Evolutionary conservation across 2,888 invertebrate species (phyloP).

Genomic region (Drosophila yooni): DNA sequence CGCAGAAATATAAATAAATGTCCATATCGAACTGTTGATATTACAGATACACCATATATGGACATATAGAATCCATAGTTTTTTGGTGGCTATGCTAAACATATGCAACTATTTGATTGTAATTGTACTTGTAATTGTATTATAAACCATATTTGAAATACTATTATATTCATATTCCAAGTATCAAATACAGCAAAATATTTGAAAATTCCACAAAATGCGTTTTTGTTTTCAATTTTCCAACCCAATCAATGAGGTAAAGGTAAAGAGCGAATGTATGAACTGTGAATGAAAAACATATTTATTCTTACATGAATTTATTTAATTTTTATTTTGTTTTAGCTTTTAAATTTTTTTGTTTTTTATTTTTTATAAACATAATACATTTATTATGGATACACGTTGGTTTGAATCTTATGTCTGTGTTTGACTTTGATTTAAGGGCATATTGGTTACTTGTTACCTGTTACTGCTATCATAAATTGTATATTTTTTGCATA

Average conservation of each 20-base stretch:
- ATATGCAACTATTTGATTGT: slow-evolving; percentile 70
- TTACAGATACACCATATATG: slow-evolving; percentile 31
- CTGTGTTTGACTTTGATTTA: slow-evolving; percentile 71
- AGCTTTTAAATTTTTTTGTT: slow-evolving; percentile 69
- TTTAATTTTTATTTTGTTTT: slow-evolving; percentile 79
- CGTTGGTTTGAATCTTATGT: slow-evolving; percentile 58
- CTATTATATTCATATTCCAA: slow-evolving; percentile 75
- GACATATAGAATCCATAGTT: slow-evolving; percentile 41
- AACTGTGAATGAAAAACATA: slow-evolving; percentile 1
- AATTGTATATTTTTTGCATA: slow-evolving; percentile 34
- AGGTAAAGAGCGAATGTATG: neutral
- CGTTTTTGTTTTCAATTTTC: neutral
- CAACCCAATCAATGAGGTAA: neutral
- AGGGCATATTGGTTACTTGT: slow-evolving; percentile 72
- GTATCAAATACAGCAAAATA: slow-evolving; percentile 72
- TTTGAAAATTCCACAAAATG: slow-evolving; percentile 38
- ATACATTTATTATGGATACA: slow-evolving; percentile 80
- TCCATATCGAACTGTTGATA: slow-evolving; percentile 59
- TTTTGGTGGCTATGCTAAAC: slow-evolving; percentile 42
- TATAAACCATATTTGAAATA: slow-evolving; percentile 68
- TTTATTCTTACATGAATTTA: slow-evolving; percentile 71
- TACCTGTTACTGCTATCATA: slow-evolving; percentile 49
- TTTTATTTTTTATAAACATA: slow-evolving; percentile 77
- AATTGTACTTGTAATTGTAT: slow-evolving; percentile 70
- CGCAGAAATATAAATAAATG: slow-evolving; percentile 32